Base-by-base conservation (phyloP, 2,797 vertebrate species). In the Trachurus trachurus region DNA sequence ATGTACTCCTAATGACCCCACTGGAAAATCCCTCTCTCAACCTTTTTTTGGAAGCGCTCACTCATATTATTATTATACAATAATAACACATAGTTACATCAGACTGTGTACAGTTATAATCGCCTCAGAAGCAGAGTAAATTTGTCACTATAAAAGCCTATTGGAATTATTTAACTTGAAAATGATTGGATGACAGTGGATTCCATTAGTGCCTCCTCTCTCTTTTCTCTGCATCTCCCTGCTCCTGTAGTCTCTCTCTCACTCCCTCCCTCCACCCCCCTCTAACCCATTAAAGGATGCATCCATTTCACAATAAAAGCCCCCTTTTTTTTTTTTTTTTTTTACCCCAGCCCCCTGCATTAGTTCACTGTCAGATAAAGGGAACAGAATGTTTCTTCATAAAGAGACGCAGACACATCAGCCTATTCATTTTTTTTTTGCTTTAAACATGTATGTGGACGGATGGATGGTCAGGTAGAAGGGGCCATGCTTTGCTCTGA, bases 281-380 rank as follows among this genome's bases (percentile, higher is more conserved):
- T 65, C 59, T 56, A 72, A 84, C 64, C 84, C 86, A 91, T 86
- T 89, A 90, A 90, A 91, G 61, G 72, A 84, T 85, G 82, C 88
- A 74, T 86, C 78, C 71, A 83, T 88, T 93, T 92, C 87, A 89
- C 83, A 92, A 89, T 89, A 89, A 93, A 88, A 89, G 87, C 74
- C 59, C 6, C 12, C 71, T 74, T 80, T 71, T 74, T 50, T 71
- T 26, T 26, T 26, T 26, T 26, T 26, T 26, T 26, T 26, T 26
- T 26, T 26, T 26, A 26, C 34, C 19, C 66, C 49, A 57, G 69
- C 72, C 67, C 60, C 40, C 58, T 74, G 81, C 92, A 92, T 93
- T 89, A 93, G 83, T 70, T 78, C 21, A 0, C 80, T 69, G 76
- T 74, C 78, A 78, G 81, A 93, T 89, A 90, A 92, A 91, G 76